phyloP scores from a whole-genome alignment of 2,888 invertebrate species.

The Hypomecis atomaria region DNA sequence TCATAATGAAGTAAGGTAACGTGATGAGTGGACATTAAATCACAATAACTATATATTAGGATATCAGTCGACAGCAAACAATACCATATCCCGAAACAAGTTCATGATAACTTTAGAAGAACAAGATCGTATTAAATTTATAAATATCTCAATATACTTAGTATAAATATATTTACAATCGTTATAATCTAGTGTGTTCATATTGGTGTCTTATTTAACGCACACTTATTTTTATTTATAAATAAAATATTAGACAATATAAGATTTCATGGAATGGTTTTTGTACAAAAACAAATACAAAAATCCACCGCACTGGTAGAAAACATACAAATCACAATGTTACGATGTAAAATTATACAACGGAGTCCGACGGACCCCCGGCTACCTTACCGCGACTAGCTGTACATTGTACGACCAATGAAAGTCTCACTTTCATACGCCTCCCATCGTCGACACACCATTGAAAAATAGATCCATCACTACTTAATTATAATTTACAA shows the following conservation, averaged over 20 bases:
- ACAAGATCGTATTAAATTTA: conserved; percentile 83
- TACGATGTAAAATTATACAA: conserved; percentile 60
- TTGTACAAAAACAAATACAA: conserved; percentile 82
- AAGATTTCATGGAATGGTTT: conserved; percentile 82
- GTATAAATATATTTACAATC: conserved; percentile 84
- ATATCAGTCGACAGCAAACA: conserved; percentile 69
- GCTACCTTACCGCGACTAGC: conserved; percentile 70
- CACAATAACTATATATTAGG: conserved; percentile 49
- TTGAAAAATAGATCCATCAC: conserved; percentile 83
- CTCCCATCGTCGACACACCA: conserved; percentile 58
- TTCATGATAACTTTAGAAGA: conserved; percentile 79
- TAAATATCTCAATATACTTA: conserved; percentile 82
- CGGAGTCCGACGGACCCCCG: conserved; percentile 53
- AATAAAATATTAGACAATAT: conserved; percentile 79
- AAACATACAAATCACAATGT: conserved; percentile 75
- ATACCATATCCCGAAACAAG: conserved; percentile 71
- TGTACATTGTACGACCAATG: conserved; percentile 77
- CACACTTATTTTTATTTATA: conserved; percentile 77
- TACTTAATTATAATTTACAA: conserved; percentile 84
- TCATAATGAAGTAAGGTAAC: conserved; percentile 33
- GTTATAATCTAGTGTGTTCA: conserved; percentile 73
- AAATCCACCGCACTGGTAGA: conserved; percentile 73
- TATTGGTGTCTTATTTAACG: conserved; percentile 84
- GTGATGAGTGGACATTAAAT: conserved; percentile 60
- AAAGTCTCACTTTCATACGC: conserved; percentile 80